Base-by-base conservation (phyloP, 2,888 invertebrate species). In the Charanyca ferruginea region DNA sequence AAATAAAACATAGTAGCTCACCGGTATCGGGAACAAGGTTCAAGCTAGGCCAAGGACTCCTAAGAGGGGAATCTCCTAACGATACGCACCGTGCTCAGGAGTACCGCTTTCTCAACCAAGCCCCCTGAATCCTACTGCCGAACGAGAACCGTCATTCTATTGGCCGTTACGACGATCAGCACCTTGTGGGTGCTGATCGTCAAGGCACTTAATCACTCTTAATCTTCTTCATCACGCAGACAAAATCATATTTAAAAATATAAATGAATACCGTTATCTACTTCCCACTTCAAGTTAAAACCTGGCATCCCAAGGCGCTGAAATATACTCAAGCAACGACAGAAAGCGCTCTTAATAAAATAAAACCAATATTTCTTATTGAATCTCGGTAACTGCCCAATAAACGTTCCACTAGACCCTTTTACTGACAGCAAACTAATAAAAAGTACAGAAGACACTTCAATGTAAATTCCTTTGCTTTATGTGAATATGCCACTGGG, bases 341-440 rank as follows among this genome's bases (percentile, higher is more conserved):
- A 51, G 55, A 54, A 49, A 65, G 22, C 58, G 64, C 42, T 66
- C 66, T 57, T 79, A 76, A 72, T 79, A 79, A 82, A 84, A 81
- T 73, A 80, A 70, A 83, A 71, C 80, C 86, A 88, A 90, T 91
- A 91, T 89, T 87, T 85, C 87, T 87, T 89, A 90, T 91, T 91
- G 89, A 90, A 91, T 89, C 89, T 86, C 87, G 73, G 88, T 88
- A 88, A 90, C 88, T 87, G 87, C 87, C 89, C 88, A 90, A 91
- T 92, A 92, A 92, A 89, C 85, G 85, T 77, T 81, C 81, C 81
- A 70, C 79, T 68, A 54, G 57, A 67, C 69, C 72, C 82, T 81
- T 87, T 88, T 85, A 89, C 83, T 84, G 85, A 85, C 84, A 82
- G 81, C 58, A 76, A 83, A 84, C 83, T 86, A 89, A 88, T 89